Evolutionary conservation across 2,888 invertebrate genomes (phyloP).

Genomic region (Brachynemurus nebulosus): DNA sequence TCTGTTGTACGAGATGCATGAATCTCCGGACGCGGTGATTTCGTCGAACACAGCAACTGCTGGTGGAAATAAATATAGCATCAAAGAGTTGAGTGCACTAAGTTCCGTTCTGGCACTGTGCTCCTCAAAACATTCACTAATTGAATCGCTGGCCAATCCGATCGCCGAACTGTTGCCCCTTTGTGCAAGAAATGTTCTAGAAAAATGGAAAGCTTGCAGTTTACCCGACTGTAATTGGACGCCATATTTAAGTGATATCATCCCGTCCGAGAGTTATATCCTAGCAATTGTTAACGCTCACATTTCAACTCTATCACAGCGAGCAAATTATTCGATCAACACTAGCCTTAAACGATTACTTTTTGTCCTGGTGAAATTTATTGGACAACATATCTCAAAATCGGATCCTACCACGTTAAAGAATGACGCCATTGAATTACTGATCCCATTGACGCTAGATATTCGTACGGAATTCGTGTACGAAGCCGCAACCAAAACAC

Average conservation of each 20-base stretch:
- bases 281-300: slow-evolving; percentile 58
- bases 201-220: slow-evolving; percentile 7
- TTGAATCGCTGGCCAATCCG: slow-evolving; percentile 6
- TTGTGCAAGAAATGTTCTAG: slow-evolving; percentile 5
- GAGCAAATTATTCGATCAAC: slow-evolving; percentile 42
- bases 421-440: slow-evolving; percentile 48
- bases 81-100: slow-evolving; percentile 4
- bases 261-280: slow-evolving; percentile 72
- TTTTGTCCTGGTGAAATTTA: slow-evolving; percentile 47
- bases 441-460: slow-evolving; percentile 66
- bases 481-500: slow-evolving; percentile 43
- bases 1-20: slow-evolving; percentile 34
- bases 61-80: slow-evolving; percentile 4
- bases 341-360: slow-evolving; percentile 50
- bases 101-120: slow-evolving; percentile 6
- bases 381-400: slow-evolving; percentile 44
- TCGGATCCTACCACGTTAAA: slow-evolving; percentile 49
- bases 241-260: slow-evolving; percentile 59
- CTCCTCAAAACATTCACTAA: slow-evolving; percentile 6
- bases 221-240: slow-evolving; percentile 23
- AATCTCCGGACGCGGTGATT: slow-evolving; percentile 22
- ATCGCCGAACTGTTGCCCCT: slow-evolving; percentile 4
- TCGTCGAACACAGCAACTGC: neutral
- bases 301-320: slow-evolving; percentile 46
- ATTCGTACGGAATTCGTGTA: slow-evolving; percentile 60